Evolutionary conservation across 2,888 invertebrate genomes (phyloP).

Genomic region (Drosophila imparisetae): DNA sequence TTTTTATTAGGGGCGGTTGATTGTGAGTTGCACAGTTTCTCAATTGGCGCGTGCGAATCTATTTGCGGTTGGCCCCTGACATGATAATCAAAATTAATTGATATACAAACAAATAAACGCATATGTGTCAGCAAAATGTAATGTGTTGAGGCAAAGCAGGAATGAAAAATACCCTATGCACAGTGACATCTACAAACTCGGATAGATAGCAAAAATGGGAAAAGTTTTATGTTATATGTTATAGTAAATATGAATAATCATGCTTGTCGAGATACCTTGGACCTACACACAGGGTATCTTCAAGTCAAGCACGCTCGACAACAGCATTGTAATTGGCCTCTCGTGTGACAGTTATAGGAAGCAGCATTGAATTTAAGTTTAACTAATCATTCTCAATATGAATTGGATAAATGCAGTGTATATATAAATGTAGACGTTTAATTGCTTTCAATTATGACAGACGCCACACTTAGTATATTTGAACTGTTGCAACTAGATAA

Average conservation of each 20-base stretch:
- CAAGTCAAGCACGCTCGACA: neutral
- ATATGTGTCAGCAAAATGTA: neutral
- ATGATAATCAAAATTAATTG: conserved; percentile 33
- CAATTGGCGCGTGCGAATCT: conserved; percentile 28
- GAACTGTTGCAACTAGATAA: neutral
- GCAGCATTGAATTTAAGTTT: conserved; percentile 1
- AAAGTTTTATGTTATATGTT: neutral
- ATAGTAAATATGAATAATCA: neutral
- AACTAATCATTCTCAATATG: neutral
- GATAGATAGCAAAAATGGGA: neutral
- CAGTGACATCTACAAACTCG: neutral
- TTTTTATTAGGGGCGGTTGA: neutral
- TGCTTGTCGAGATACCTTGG: neutral
- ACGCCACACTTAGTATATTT: neutral
- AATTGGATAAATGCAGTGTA: neutral
- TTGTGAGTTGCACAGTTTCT: neutral
- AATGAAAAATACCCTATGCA: neutral
- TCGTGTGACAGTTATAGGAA: neutral
- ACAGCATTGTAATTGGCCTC: neutral
- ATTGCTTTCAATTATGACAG: too few species aligned
- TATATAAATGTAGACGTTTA: neutral
- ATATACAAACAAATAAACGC: conserved; percentile 2
- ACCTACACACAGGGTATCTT: neutral
- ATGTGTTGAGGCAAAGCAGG: neutral
- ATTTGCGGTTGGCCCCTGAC: conserved; percentile 1